phyloP scores from a whole-genome alignment of 2,113 vertebrate species.

The Thinocorus orbignyianus region DNA sequence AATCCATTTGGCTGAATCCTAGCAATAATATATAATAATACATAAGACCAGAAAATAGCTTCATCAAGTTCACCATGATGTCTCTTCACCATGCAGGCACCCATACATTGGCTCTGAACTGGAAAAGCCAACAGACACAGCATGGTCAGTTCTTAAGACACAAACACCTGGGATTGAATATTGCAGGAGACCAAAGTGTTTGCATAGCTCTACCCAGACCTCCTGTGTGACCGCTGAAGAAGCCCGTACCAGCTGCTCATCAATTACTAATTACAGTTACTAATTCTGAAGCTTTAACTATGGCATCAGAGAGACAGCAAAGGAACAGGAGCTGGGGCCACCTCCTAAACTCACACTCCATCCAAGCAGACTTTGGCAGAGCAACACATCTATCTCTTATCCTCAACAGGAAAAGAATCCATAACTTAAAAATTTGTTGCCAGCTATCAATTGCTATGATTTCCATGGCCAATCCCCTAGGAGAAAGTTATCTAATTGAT shows the following conservation, averaged over 20 bases:
- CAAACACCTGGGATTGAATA: neutral
- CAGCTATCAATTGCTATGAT: neutral
- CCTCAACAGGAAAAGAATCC: neutral
- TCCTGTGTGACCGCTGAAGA: fast-evolving
- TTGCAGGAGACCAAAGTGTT: neutral
- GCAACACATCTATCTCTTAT: neutral
- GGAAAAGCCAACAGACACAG: neutral
- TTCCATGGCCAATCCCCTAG: neutral
- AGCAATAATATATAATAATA: neutral
- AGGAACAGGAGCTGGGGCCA: neutral
- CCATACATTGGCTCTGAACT: neutral
- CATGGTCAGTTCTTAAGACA: neutral
- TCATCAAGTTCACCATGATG: neutral
- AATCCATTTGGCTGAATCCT: neutral
- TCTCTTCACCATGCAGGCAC: neutral
- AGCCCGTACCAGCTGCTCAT: neutral
- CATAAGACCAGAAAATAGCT: neutral
- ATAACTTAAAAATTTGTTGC: neutral
- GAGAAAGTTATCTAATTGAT: neutral
- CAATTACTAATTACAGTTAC: neutral
- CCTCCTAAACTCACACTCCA: neutral
- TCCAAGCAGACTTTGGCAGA: neutral
- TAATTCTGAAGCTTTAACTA: neutral
- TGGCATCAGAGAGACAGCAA: neutral
- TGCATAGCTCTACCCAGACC: neutral